Conservation (phyloP, 2,797 vertebrate genomes). For the Botia almorhae region DNA sequence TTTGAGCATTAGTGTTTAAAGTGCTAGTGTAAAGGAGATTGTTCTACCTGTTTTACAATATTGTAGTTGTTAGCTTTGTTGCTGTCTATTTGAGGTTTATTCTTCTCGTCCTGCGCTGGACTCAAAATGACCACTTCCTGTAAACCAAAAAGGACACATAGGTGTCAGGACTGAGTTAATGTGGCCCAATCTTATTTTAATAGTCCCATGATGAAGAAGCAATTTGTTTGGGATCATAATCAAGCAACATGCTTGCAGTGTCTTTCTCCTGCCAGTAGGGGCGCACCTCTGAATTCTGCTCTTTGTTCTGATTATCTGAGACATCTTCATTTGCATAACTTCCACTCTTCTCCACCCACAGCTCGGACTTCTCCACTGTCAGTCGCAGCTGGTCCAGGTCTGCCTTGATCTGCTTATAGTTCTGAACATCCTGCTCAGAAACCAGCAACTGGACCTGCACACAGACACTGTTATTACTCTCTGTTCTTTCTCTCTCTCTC, state of each 20-base stretch:
- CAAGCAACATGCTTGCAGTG: background rate
- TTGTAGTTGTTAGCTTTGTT: slow-evolving; percentile 96
- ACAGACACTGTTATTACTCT: no score
- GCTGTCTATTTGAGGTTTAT: slow-evolving; percentile 93
- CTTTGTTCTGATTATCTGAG: slow-evolving; percentile 83
- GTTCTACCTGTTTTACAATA: slow-evolving; percentile 90
- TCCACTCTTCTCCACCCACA: slow-evolving; percentile 96
- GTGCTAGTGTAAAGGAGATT: no score
- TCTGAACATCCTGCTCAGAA: slow-evolving; percentile 97
- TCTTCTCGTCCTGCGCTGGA: slow-evolving; percentile 87
- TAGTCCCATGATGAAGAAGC: background rate
- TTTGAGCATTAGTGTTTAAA: no score
- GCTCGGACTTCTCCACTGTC: slow-evolving; percentile 95
- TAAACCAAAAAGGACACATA: slow-evolving; percentile 28
- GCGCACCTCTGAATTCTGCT: slow-evolving; percentile 85
- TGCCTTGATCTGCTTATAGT: slow-evolving; percentile 97
- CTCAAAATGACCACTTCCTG: slow-evolving; percentile 89
- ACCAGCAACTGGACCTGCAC: slow-evolving; percentile 94
- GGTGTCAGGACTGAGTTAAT: background rate
- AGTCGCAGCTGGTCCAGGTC: slow-evolving; percentile 95
- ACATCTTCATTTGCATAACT: slow-evolving; percentile 85
- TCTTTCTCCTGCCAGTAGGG: no score
- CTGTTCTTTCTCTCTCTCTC: no score
- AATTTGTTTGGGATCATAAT: background rate
- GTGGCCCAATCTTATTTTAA: background rate